Conservation (phyloP, 2,113 vertebrate species). For the Empidonax alnorum region DNA sequence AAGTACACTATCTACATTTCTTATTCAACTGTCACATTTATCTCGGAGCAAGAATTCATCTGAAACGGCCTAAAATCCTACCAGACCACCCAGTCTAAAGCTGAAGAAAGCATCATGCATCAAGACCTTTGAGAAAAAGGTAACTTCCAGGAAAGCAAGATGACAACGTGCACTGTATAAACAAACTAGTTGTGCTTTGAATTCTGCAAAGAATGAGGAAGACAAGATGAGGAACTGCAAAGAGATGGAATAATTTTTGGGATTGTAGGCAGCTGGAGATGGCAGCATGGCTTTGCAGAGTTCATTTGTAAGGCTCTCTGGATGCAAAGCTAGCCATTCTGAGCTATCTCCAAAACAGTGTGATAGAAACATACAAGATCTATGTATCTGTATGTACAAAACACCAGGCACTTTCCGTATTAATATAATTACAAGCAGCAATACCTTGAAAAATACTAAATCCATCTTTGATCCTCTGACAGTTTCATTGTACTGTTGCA, state of each 20-base stretch:
- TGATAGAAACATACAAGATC: background rate
- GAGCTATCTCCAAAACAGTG: background rate
- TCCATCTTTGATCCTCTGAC: slow-evolving; percentile 81
- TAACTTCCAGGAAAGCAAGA: background rate
- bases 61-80: background rate
- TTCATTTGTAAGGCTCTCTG: background rate
- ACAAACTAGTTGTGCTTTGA: background rate
- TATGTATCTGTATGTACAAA: background rate
- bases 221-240: background rate
- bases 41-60: background rate
- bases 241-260: background rate
- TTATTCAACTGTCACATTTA: background rate
- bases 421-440: background rate
- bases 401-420: background rate
- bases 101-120: background rate
- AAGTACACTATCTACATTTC: background rate
- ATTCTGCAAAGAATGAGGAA: background rate
- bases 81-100: background rate
- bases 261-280: background rate
- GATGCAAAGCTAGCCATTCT: background rate
- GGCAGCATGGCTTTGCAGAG: background rate
- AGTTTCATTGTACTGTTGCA: slow-evolving; percentile 83
- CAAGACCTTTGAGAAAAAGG: background rate
- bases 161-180: background rate
- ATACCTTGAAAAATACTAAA: slow-evolving; percentile 87